phyloP scores from a whole-genome alignment of 35 echinoderm and acorn worm genomes.

The Patiria miniata region DNA sequence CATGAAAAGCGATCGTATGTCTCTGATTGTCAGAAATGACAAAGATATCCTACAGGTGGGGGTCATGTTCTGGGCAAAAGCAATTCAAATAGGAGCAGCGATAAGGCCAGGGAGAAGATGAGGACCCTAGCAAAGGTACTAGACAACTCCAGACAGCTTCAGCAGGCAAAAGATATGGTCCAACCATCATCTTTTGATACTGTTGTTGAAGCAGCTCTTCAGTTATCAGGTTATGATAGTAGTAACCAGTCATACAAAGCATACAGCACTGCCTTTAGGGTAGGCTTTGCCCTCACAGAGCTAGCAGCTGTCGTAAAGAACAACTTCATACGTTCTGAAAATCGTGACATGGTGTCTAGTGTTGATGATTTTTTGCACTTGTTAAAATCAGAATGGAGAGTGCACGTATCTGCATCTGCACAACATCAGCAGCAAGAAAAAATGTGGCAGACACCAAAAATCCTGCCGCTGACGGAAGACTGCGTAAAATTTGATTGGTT shows the following conservation, averaged over 20 bases:
- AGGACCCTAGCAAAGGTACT: constrained; percentile 36
- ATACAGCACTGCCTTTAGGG: constrained; percentile 59
- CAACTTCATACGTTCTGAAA: constrained; percentile 14
- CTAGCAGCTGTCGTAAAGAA: constrained; percentile 37
- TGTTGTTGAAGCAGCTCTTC: constrained; percentile 10
- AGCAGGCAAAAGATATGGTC: constrained; percentile 24
- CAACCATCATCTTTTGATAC: constrained; percentile 41
- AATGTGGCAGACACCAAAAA: constrained; percentile 41
- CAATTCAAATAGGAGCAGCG: constrained; percentile 43
- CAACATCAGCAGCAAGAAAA: constrained; percentile 34
- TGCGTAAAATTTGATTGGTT: constrained; percentile 41
- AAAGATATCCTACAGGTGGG: constrained; percentile 28
- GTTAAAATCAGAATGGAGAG: constrained; percentile 17
- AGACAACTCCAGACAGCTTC: not conserved
- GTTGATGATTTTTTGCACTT: constrained; percentile 56
- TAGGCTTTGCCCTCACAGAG: constrained; percentile 59
- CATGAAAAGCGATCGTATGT: constrained; percentile 36
- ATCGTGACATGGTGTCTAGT: not conserved
- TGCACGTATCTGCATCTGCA: constrained; percentile 46
- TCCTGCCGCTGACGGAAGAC: constrained; percentile 60
- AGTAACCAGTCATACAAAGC: constrained; percentile 24
- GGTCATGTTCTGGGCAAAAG: constrained; percentile 3
- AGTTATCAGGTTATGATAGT: constrained; percentile 41
- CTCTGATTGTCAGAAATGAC: constrained; percentile 56
- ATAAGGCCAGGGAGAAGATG: constrained; percentile 54